Percentiles rank a stretch among this genome's conserved stretches.
These are phyloP conservation scores for Aptenodytes forsteri DNA, from an alignment of 2,113 vertebrate species.

Conservation along the genomic window DNA sequence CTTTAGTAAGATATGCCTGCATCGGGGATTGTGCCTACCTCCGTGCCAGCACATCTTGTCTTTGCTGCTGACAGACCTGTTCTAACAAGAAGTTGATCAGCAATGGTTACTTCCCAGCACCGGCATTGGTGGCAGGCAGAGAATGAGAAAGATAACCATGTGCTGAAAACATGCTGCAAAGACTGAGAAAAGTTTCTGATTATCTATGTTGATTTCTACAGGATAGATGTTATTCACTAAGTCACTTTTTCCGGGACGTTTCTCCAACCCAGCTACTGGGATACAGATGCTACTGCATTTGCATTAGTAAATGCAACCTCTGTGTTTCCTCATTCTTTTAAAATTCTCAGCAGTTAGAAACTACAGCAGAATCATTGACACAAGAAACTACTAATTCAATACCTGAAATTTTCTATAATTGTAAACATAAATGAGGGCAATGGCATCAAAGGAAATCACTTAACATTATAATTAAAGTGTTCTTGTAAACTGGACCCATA, in stretches of 20 bases:
- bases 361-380: neutral
- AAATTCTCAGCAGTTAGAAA: neutral
- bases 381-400: neutral
- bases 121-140: neutral
- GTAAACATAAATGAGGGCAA: neutral
- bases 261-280: neutral
- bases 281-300: neutral
- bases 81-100: neutral
- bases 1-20: neutral
- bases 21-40: neutral
- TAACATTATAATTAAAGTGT: neutral
- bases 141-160: neutral
- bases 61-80: neutral
- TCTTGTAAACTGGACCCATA: neutral
- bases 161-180: neutral
- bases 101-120: neutral
- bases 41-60: rapidly evolving
- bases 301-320: neutral
- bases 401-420: neutral
- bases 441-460: neutral
- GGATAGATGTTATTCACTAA: neutral
- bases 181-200: neutral
- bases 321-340: neutral
- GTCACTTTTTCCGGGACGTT: neutral
- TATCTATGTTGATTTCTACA: neutral